Evolutionary conservation across 2,797 vertebrate species (phyloP).

Genomic region (Scolopax bukidnonensis): DNA sequence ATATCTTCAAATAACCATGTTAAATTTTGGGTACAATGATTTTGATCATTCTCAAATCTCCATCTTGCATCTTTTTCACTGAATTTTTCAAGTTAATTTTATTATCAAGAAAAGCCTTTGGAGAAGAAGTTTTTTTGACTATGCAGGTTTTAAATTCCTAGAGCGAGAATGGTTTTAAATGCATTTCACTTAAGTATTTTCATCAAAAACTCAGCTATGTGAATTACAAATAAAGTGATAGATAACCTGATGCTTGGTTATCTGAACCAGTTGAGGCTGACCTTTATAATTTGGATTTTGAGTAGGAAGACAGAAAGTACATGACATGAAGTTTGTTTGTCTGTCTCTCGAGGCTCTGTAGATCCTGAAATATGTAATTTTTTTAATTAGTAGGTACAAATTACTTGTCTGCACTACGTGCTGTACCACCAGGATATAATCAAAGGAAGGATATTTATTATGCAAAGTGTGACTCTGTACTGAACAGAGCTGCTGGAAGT

Average conservation of each 20-base stretch:
- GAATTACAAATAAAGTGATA: not conserved
- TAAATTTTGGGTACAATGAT: not conserved
- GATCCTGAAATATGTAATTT: not conserved
- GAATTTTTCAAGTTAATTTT: not conserved
- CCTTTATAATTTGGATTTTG: not conserved
- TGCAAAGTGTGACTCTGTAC: not conserved
- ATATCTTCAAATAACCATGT: not conserved
- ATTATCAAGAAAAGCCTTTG: not conserved
- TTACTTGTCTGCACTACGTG: not conserved
- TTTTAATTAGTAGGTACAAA: not conserved
- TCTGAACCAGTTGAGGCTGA: not conserved
- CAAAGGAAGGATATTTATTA: not conserved
- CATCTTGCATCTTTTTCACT: not conserved
- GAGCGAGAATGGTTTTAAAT: not conserved
- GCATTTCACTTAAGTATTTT: not conserved
- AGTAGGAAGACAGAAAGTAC: not conserved
- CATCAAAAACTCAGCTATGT: not conserved
- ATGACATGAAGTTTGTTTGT: not conserved
- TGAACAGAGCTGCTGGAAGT: not conserved
- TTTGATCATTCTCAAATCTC: not conserved
- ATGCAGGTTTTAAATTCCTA: not conserved
- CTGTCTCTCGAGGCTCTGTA: not conserved
- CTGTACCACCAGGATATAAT: not conserved
- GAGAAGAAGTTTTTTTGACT: not conserved
- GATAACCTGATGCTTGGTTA: not conserved